Evolutionary conservation across 2,113 vertebrate genomes (phyloP).

Genomic region (Nettapus auritus): DNA sequence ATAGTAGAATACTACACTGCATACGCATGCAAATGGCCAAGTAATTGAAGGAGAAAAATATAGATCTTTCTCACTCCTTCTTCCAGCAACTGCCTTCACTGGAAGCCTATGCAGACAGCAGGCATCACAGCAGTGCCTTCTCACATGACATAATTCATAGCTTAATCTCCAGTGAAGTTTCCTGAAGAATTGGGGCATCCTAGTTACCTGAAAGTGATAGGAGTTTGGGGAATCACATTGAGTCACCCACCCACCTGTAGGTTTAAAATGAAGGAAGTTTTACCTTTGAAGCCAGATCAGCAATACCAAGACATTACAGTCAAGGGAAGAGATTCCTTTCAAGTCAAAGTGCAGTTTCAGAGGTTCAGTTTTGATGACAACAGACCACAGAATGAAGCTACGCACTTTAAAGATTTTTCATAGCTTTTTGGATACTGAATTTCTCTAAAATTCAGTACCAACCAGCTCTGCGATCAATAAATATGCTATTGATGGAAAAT

Average conservation of each 20-base stretch:
- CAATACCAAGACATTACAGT: not conserved
- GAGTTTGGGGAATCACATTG: not conserved
- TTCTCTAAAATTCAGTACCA: conserved; percentile 42
- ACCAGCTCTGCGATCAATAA: conserved; percentile 60
- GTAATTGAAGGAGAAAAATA: not conserved
- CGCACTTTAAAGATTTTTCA: conserved; percentile 57
- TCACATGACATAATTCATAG: not conserved
- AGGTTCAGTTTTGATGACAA: conserved; percentile 34
- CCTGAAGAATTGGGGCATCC: not conserved
- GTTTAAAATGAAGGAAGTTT: not conserved
- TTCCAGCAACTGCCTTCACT: not conserved
- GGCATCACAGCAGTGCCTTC: not conserved
- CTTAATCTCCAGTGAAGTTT: not conserved
- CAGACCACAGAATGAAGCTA: conserved; percentile 36
- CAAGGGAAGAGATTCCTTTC: not conserved
- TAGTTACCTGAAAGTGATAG: not conserved
- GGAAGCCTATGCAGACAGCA: not conserved
- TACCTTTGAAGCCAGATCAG: not conserved
- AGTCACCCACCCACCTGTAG: not conserved
- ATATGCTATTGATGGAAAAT: conserved; percentile 52
- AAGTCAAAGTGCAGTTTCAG: conserved; percentile 24
- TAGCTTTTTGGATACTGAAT: conserved; percentile 49
- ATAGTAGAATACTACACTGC: not conserved
- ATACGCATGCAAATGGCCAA: not conserved
- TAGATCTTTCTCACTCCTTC: not conserved